Percentiles rank a stretch among this genome's conserved stretches.
These are phyloP conservation scores for Drosophila macrothrix DNA, from an alignment of 2,888 invertebrate species.

Conservation along the genomic window DNA sequence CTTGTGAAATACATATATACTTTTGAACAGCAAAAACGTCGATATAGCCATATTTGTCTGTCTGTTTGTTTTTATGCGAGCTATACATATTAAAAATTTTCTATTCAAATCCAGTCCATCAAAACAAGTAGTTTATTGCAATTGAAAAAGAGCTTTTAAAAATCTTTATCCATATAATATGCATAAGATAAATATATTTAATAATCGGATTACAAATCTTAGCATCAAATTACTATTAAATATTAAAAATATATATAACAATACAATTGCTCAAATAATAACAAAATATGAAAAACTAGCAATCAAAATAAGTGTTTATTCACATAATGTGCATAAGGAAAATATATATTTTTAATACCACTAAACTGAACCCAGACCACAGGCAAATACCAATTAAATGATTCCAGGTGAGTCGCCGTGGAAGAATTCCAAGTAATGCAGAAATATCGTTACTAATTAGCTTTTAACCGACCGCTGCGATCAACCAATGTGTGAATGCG, in stretches of 20 bases:
- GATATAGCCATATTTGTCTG: neutral
- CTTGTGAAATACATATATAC: neutral
- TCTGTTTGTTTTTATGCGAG: neutral
- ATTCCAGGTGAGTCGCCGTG: conserved; percentile 4
- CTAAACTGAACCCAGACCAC: neutral
- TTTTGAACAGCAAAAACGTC: neutral
- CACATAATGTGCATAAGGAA: neutral
- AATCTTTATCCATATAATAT: neutral
- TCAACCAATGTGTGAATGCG: conserved; percentile 24
- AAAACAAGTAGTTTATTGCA: neutral
- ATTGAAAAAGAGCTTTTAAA: neutral
- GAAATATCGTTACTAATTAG: conserved; percentile 19
- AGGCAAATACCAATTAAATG: neutral
- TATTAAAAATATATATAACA: neutral
- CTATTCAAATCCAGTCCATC: neutral
- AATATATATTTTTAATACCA: neutral
- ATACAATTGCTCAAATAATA: neutral
- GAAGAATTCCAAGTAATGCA: neutral
- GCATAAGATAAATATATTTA: neutral
- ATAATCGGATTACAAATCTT: neutral
- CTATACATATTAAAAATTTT: neutral
- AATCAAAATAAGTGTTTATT: neutral
- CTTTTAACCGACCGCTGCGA: conserved; percentile 22
- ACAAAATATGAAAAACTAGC: neutral
- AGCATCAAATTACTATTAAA: no score